Evolutionary conservation across 2,888 invertebrate genomes (phyloP).

Genomic region (Euphydryas editha): DNA sequence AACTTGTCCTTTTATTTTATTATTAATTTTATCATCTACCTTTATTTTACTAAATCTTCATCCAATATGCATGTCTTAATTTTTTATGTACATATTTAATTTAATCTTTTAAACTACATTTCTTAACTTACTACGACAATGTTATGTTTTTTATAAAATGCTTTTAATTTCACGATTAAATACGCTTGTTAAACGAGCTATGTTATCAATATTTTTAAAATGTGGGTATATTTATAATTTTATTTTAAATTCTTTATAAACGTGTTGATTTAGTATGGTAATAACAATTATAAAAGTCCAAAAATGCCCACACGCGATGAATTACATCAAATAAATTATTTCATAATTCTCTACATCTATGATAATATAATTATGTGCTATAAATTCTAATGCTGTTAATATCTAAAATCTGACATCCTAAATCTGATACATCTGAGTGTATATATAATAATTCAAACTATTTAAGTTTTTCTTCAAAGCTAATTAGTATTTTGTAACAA

Average conservation of each 20-base stretch:
- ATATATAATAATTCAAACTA: too few species aligned
- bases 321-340: not conserved
- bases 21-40: not conserved
- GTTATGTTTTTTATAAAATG: not conserved
- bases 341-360: not conserved
- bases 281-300: not conserved
- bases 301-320: conserved; percentile 7
- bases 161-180: not conserved
- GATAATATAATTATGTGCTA: not conserved
- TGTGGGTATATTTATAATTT: conserved; percentile 3
- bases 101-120: not conserved
- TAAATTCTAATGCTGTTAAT: not conserved
- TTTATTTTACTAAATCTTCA: not conserved
- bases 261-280: not conserved
- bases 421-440: too few species aligned
- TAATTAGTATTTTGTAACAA: too few species aligned
- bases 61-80: not conserved
- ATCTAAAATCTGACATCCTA: too few species aligned
- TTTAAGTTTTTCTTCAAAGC: too few species aligned
- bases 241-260: not conserved
- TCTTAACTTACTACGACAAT: not conserved
- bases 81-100: not conserved
- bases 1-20: conserved; percentile 33
- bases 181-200: not conserved
- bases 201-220: not conserved